A percentile compares a stretch with the other conserved stretches of the same genome.
Conservation (phyloP, 2,888 invertebrate genomes). For the Dynastes maya region DNA sequence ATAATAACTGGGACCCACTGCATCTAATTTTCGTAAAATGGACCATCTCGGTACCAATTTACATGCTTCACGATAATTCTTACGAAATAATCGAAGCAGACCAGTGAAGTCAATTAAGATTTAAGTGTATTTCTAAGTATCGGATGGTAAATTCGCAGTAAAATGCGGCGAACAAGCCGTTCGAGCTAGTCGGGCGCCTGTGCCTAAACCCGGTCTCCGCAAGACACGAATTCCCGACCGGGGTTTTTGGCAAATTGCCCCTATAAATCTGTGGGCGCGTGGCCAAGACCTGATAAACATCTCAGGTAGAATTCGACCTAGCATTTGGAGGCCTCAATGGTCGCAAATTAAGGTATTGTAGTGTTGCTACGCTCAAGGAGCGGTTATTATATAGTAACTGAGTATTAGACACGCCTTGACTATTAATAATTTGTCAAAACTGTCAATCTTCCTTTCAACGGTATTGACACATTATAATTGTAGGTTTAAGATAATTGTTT, state of each 20-base stretch:
- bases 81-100: slow-evolving; percentile 45
- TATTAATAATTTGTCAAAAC: slow-evolving; percentile 35
- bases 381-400: slow-evolving; percentile 35
- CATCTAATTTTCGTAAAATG: background rate
- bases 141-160: slow-evolving; percentile 64
- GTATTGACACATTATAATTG: slow-evolving; percentile 5
- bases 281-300: slow-evolving; percentile 61
- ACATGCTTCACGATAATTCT: background rate
- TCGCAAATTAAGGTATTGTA: slow-evolving; percentile 21
- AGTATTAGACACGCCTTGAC: slow-evolving; percentile 19
- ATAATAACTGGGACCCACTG: too few species aligned
- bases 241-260: slow-evolving; percentile 66
- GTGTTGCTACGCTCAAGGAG: slow-evolving; percentile 3
- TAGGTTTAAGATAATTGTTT: too few species aligned
- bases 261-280: slow-evolving; percentile 66
- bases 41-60: background rate
- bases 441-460: background rate
- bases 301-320: slow-evolving; percentile 55
- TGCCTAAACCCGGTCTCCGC: slow-evolving; percentile 51
- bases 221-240: slow-evolving; percentile 62
- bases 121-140: slow-evolving; percentile 67
- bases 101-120: slow-evolving; percentile 65
- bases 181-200: slow-evolving; percentile 56
- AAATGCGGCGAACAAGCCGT: slow-evolving; percentile 59
- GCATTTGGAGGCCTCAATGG: slow-evolving; percentile 30